These are phyloP conservation scores for Aurelia sp. DNA, from an alignment of 30 jellyfish, hydroid and myxozoan genomes.

Conservation along the genomic window DNA sequence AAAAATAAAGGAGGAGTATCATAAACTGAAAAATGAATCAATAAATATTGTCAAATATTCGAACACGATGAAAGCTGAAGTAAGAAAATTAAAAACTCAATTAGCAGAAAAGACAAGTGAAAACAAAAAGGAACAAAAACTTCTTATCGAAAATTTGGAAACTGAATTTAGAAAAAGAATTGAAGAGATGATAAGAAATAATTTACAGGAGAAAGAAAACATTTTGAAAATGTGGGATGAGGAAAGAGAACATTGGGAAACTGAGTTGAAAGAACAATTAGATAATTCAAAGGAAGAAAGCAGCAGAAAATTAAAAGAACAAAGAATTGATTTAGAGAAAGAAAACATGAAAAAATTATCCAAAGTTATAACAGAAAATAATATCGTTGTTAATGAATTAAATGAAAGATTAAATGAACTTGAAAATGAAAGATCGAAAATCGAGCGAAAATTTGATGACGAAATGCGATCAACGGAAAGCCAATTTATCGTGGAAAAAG, in stretches of 20 bases:
- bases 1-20: conserved; percentile 28
- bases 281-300: conserved; percentile 69
- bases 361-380: conserved; percentile 50
- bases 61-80: conserved; percentile 23
- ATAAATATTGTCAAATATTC: conserved; percentile 32
- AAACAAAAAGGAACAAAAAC: conserved; percentile 61
- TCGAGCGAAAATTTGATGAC: conserved; percentile 47
- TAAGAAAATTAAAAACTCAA: conserved; percentile 32
- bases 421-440: conserved; percentile 42
- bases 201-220: conserved; percentile 73
- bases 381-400: conserved; percentile 53
- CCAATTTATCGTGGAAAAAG: conserved; percentile 64
- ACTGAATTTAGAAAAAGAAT: conserved; percentile 49
- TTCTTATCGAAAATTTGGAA: conserved; percentile 73
- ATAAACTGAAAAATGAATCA: conserved; percentile 49
- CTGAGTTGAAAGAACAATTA: conserved; percentile 68
- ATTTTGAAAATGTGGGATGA: conserved; percentile 81
- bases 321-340: conserved; percentile 81
- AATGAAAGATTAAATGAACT: conserved; percentile 51
- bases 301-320: conserved; percentile 75
- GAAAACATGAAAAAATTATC: conserved; percentile 56
- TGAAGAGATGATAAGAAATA: conserved; percentile 68
- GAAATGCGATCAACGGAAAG: conserved; percentile 37
- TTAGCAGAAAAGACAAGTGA: conserved; percentile 51
- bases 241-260: conserved; percentile 93